Conservation (phyloP, 2,888 invertebrate genomes). For the Agonum fuliginosum region DNA sequence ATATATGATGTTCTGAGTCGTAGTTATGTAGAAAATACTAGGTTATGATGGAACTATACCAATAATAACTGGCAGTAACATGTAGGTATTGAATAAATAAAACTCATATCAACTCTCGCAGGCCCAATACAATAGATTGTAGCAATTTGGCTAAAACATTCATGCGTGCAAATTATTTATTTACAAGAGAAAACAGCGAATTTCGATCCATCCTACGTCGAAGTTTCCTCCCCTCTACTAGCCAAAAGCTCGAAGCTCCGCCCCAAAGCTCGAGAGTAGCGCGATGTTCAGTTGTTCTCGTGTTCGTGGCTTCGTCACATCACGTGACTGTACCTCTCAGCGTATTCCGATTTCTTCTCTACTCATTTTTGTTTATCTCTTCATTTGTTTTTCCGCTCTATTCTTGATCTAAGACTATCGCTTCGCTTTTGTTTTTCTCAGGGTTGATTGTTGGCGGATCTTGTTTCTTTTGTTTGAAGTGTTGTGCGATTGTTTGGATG, state of each 20-base stretch:
- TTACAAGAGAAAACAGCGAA: neutral
- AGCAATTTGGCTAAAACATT: neutral
- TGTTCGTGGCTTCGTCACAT: neutral
- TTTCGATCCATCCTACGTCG: slow-evolving; percentile 6
- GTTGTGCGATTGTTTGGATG: slow-evolving; percentile 12
- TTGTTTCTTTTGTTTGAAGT: slow-evolving; percentile 11
- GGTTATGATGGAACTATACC: too few relatives aligned
- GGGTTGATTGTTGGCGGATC: neutral
- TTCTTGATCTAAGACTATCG: neutral
- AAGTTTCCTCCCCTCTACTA: neutral
- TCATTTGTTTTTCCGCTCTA: slow-evolving; percentile 4
- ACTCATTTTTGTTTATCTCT: neutral
- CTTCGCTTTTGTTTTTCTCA: slow-evolving; percentile 4
- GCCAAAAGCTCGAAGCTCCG: neutral
- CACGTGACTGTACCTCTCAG: neutral
- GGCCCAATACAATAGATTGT: neutral
- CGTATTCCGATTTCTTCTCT: slow-evolving; percentile 14
- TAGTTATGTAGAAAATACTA: too few relatives aligned
- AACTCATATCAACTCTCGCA: neutral
- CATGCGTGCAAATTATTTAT: neutral
- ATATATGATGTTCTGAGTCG: too few relatives aligned
- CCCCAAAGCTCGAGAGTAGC: neutral
- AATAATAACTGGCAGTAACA: too few relatives aligned
- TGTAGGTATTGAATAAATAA: too few relatives aligned
- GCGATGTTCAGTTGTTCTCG: slow-evolving; percentile 18